phyloP scores from a whole-genome alignment of 2,797 vertebrate species.

The Etheostoma perlongum region DNA sequence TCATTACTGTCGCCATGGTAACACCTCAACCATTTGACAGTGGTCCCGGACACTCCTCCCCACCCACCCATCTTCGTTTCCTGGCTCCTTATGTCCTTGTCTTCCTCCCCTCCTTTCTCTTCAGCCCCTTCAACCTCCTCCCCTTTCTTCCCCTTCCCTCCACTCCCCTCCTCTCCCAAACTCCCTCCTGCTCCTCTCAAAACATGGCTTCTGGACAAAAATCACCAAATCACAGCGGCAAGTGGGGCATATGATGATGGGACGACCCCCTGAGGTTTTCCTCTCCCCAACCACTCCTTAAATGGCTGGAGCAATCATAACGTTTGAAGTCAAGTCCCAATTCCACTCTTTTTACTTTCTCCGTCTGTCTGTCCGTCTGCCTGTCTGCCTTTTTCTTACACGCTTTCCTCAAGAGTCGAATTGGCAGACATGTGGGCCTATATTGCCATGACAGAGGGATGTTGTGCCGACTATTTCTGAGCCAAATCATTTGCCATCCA shows the following conservation, averaged over 20 bases:
- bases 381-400: constrained; percentile 49
- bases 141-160: not conserved
- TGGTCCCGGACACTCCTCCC: constrained; percentile 69
- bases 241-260: constrained; percentile 85
- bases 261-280: constrained; percentile 81
- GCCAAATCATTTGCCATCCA: constrained; percentile 79
- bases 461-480: constrained; percentile 66
- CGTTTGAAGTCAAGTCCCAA: constrained; percentile 82
- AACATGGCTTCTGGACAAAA: constrained; percentile 85
- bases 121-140: constrained; percentile 1
- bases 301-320: constrained; percentile 82
- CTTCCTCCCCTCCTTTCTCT: constrained; percentile 52
- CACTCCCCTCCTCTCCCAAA: constrained; percentile 19
- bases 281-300: constrained; percentile 76
- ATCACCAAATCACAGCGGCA: constrained; percentile 83
- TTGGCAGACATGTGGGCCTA: constrained; percentile 63
- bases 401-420: constrained; percentile 64
- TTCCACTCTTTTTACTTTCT: constrained; percentile 75
- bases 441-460: constrained; percentile 72
- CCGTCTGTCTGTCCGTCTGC: constrained; percentile 57
- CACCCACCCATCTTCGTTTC: constrained; percentile 55
- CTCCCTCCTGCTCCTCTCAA: constrained; percentile 75
- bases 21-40: constrained; percentile 86
- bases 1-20: constrained; percentile 89
- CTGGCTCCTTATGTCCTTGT: constrained; percentile 61